Base-by-base conservation (phyloP, 1,140 invertebrate species). In the Leptinotarsa texana region DNA sequence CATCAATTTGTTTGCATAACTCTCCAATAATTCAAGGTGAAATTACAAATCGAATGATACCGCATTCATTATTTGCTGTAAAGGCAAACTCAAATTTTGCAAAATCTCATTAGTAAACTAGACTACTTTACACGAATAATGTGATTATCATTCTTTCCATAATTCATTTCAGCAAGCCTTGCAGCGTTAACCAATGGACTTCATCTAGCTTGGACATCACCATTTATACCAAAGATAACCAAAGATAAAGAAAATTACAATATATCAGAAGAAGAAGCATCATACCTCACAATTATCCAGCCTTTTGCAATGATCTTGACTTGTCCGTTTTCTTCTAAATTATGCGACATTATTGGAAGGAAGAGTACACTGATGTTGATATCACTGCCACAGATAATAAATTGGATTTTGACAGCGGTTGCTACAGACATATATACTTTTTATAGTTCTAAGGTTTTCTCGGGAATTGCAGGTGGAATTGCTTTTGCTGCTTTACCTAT, bases 401-500 rank as follows among this genome's bases (percentile, higher is more conserved):
- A 17, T 18, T 57, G 47, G 69, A 57, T 71, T 22, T n/a, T 71
- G 13, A 18, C 47, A 13, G 49, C 17, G 13, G 15, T 61, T 18
- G 69, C 69, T 11, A 71, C 47, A 57, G 24, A 57, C 24, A 33
- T 71, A 18, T 71, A 61, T 17, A 22, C 48, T n/a, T 71, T 71
- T 49, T 71, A 71, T 47, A 22, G 15, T 18, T 18, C 21, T 18
- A 71, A 24, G 13, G 2, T 71, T 18, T 71, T 51, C 22, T 33
- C 69, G 18, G 69, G 69, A 18, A 22, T 57, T 21, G 48, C 48
- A 17, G 76, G 49, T 21, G 15, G 69, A 57, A 51, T 71, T 18
- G 51, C 33, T 24, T 71, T 49, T 13, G 21, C 69, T 27, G n/a
- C 69, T 57, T 11, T 83, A n/a, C 89, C 90, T 0, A 88, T 91